phyloP scores from a whole-genome alignment of 2,888 invertebrate species.

The Rutpela maculata region DNA sequence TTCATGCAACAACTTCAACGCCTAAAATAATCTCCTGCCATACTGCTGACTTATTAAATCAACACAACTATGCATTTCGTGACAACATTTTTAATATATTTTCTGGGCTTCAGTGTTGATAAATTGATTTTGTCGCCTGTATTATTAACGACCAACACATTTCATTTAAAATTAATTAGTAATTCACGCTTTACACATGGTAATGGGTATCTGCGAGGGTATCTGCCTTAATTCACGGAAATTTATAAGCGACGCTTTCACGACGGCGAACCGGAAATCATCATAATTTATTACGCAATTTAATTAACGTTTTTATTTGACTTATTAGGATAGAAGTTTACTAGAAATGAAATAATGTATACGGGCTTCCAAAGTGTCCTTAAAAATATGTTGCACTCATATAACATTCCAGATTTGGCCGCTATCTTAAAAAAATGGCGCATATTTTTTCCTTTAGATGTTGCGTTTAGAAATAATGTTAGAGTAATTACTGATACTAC shows the following conservation, averaged over 20 bases:
- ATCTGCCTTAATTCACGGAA: conserved; percentile 16
- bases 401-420: too few relatives aligned
- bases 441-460: too few relatives aligned
- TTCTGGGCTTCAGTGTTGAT: conserved; percentile 6
- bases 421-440: too few relatives aligned
- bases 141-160: conserved; percentile 10
- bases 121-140: conserved; percentile 24
- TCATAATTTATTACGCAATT: not conserved
- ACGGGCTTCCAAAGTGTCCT: too few relatives aligned
- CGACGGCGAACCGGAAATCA: not conserved
- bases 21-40: not conserved
- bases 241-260: conserved; percentile 8
- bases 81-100: not conserved
- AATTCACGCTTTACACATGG: conserved; percentile 2
- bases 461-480: too few relatives aligned
- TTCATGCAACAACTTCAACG: not conserved
- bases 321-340: not conserved
- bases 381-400: too few relatives aligned
- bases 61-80: conserved; percentile 1
- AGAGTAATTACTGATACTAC: too few relatives aligned
- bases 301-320: not conserved
- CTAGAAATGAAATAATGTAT: not conserved
- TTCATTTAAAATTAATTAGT: conserved; percentile 23
- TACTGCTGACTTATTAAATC: conserved; percentile 1
- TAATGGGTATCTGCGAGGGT: conserved; percentile 13